phyloP scores from a whole-genome alignment of 2,888 invertebrate genomes.

The Tinea semifulvella region DNA sequence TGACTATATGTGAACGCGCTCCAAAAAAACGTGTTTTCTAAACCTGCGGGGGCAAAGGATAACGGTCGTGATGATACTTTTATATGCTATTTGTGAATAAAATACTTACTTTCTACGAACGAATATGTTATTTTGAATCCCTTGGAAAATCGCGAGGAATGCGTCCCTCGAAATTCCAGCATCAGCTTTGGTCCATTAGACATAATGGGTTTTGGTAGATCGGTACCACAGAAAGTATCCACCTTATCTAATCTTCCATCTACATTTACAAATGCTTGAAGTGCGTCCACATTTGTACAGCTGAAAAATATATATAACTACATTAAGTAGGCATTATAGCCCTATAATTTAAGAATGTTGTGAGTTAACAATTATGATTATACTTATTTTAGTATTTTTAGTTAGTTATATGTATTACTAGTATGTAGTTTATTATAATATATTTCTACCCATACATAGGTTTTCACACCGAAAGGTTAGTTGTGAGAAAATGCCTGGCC shows the following conservation, averaged over 20 bases:
- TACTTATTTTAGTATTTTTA: not conserved
- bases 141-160: constrained; percentile 79
- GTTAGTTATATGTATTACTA: not conserved
- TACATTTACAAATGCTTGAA: constrained; percentile 83
- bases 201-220: constrained; percentile 89
- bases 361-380: too few species aligned
- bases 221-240: constrained; percentile 86
- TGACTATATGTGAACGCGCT: too few species aligned
- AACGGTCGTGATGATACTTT: too few species aligned
- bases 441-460: too few species aligned
- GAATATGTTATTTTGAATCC: constrained; percentile 90
- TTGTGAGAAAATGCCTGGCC: too few species aligned
- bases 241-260: constrained; percentile 86
- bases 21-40: too few species aligned
- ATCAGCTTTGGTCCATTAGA: constrained; percentile 88
- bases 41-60: too few species aligned
- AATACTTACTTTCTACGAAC: constrained; percentile 89
- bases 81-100: too few species aligned
- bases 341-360: too few species aligned
- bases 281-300: constrained; percentile 80
- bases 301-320: constrained; percentile 66
- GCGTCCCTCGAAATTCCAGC: constrained; percentile 83
- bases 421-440: too few species aligned
- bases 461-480: too few species aligned
- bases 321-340: too few species aligned